Evolutionary conservation across 64 coral and sea anemone genomes (phyloP).

Genomic region (Porites lutea): DNA sequence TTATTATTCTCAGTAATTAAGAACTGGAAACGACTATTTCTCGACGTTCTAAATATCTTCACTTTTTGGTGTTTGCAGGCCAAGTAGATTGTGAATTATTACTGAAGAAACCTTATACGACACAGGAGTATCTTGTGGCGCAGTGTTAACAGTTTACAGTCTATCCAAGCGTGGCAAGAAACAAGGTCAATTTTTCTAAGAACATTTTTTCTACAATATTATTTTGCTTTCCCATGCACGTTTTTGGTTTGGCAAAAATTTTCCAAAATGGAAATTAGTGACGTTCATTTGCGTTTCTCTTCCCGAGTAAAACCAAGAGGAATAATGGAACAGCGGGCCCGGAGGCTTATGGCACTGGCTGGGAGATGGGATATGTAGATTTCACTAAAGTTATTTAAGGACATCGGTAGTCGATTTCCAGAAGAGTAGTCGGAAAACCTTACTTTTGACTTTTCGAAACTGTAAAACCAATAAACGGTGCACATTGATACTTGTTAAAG

Average conservation of each 20-base stretch:
- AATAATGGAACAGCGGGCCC: no score
- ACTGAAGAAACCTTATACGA: not conserved
- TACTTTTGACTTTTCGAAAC: no score
- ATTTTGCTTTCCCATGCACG: not conserved
- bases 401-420: no score
- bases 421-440: no score
- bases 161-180: not conserved
- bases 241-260: not conserved
- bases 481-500: no score
- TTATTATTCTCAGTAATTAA: no score
- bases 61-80: not conserved
- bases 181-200: not conserved
- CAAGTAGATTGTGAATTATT: not conserved
- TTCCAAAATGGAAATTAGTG: constrained; percentile 1
- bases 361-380: no score
- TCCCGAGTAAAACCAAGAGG: not conserved
- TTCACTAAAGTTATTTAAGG: no score
- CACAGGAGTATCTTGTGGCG: not conserved
- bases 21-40: not conserved
- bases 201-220: not conserved
- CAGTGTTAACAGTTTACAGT: not conserved
- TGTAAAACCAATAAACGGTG: no score
- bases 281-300: not conserved
- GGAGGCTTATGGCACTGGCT: no score
- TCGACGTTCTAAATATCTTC: not conserved